phyloP scores from a whole-genome alignment of 92 coral and sea anemone genomes.

The Chrysogorgia sp. region DNA sequence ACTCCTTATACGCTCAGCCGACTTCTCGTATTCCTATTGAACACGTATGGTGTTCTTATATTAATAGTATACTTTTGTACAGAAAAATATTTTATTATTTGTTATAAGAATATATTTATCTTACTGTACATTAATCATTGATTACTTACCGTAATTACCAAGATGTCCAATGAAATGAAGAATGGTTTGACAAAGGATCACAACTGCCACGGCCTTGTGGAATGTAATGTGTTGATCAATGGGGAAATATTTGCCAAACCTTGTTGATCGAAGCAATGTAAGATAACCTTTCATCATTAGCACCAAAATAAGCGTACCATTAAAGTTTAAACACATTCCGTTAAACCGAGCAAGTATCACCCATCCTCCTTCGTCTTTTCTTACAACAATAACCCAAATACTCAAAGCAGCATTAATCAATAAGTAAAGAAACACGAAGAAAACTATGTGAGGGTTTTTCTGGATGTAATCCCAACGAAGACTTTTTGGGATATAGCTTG shows the following conservation, averaged over 20 bases:
- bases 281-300: constrained; percentile 45
- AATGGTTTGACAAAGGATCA: constrained; percentile 24
- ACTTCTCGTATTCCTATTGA: no score
- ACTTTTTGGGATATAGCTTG: constrained; percentile 26
- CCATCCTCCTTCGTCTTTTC: constrained; percentile 34
- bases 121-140: no score
- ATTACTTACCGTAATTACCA: constrained; percentile 30
- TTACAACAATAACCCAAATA: constrained; percentile 24
- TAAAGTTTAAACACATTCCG: constrained; percentile 45
- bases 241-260: constrained; percentile 12
- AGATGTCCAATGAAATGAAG: constrained; percentile 44
- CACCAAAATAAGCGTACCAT: constrained; percentile 36
- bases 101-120: no score
- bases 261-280: constrained; percentile 20
- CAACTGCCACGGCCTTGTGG: constrained; percentile 31
- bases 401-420: constrained; percentile 22
- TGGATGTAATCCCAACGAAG: constrained; percentile 34
- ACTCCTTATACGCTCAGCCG: no score
- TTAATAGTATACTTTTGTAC: no score
- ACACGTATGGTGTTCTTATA: no score
- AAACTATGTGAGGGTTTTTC: constrained; percentile 26
- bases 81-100: no score
- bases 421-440: constrained; percentile 22
- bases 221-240: constrained; percentile 37
- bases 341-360: constrained; percentile 26